phyloP scores from a whole-genome alignment of 2,888 invertebrate genomes.

The Rhorus exstirpatorius region DNA sequence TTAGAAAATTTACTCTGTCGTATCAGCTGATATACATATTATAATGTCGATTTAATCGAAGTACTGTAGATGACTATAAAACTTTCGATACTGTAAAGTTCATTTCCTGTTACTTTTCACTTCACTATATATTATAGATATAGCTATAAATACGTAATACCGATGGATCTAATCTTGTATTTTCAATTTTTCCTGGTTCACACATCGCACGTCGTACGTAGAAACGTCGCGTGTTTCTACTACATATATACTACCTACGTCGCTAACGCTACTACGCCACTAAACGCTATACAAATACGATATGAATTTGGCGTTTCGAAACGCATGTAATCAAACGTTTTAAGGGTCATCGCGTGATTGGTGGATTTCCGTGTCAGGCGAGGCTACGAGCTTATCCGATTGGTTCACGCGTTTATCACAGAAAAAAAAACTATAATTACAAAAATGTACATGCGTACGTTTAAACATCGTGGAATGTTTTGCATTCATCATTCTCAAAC shows the following conservation, averaged over 20 bases:
- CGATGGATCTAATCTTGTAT: not conserved
- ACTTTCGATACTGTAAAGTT: too few species aligned
- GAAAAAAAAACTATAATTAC: not conserved
- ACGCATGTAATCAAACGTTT: slow-evolving; percentile 69
- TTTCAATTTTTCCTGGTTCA: not conserved
- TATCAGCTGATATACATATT: too few species aligned
- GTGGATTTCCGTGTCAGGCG: slow-evolving; percentile 81
- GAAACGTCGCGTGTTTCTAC: slow-evolving; percentile 28
- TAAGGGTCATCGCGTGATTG: slow-evolving; percentile 76
- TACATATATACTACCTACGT: too few species aligned
- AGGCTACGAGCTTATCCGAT: slow-evolving; percentile 74
- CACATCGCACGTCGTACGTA: not conserved
- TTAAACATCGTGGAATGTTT: not conserved
- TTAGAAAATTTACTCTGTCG: too few species aligned
- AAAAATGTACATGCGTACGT: slow-evolving; percentile 27
- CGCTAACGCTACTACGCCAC: not conserved
- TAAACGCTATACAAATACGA: slow-evolving; percentile 2
- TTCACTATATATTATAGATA: too few species aligned
- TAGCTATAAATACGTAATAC: not conserved
- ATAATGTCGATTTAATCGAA: too few species aligned
- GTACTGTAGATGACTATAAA: too few species aligned
- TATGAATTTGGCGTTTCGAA: slow-evolving; percentile 42
- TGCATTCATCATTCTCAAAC: slow-evolving; percentile 43
- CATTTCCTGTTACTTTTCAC: too few species aligned
- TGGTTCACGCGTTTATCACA: slow-evolving; percentile 70